phyloP scores from a whole-genome alignment of 2,113 vertebrate genomes.

The Paratilapia polleni region DNA sequence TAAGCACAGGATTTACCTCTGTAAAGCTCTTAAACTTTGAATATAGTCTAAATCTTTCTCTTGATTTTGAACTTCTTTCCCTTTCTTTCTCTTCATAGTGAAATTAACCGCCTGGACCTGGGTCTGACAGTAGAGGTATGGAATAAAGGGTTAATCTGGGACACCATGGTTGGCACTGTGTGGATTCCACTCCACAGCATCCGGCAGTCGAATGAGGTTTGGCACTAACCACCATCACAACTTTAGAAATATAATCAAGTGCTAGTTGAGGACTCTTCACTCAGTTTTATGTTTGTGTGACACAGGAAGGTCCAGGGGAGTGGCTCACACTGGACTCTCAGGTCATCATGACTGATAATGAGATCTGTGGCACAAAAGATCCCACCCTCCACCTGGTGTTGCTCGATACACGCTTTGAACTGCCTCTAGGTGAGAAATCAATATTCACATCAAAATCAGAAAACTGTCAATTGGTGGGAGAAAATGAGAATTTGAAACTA shows the following conservation, averaged over 20 bases:
- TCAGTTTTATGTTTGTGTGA: background rate
- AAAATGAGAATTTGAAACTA: slow-evolving; percentile 20
- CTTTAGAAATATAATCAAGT: background rate
- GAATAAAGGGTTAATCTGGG: slow-evolving; percentile 99
- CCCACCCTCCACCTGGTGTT: slow-evolving; percentile 96
- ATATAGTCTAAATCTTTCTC: background rate
- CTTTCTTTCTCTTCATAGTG: slow-evolving; percentile 75
- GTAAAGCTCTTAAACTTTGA: background rate
- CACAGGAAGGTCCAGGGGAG: slow-evolving; percentile 94
- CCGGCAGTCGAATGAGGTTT: slow-evolving; percentile 96
- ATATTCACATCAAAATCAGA: slow-evolving; percentile 19
- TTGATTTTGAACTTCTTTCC: background rate
- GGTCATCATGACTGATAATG: slow-evolving; percentile 96
- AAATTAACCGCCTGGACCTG: slow-evolving; percentile 94
- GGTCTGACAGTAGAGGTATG: slow-evolving; percentile 96
- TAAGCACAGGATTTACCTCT: background rate
- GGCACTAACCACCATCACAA: slow-evolving; percentile 8
- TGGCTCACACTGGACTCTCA: slow-evolving; percentile 97
- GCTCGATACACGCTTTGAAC: slow-evolving; percentile 94
- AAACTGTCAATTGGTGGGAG: background rate
- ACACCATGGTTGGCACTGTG: slow-evolving; percentile 97
- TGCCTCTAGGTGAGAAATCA: slow-evolving; percentile 88
- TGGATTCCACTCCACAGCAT: slow-evolving; percentile 95
- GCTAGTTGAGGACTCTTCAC: background rate
- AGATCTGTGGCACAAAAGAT: slow-evolving; percentile 98